Evolutionary conservation across 2,797 vertebrate species (phyloP).

Genomic region (Clarias laeviceps): DNA sequence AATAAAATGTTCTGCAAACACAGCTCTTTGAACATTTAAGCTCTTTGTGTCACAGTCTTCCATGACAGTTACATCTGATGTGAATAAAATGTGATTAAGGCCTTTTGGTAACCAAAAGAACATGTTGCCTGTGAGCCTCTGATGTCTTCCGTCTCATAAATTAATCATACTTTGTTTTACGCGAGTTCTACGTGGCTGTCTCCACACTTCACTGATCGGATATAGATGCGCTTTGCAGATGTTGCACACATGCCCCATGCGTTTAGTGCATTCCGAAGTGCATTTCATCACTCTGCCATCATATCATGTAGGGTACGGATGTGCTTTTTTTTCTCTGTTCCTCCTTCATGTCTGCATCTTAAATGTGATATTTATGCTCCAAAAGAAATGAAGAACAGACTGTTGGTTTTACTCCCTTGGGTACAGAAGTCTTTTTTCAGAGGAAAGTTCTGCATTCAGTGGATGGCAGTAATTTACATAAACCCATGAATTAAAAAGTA

Average conservation of each 20-base stretch:
- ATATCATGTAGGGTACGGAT: constrained; percentile 42
- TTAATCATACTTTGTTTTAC: constrained; percentile 31
- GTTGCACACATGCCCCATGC: constrained; percentile 33
- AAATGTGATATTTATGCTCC: constrained; percentile 41
- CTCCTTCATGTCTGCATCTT: constrained; percentile 37
- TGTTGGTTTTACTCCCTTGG: constrained; percentile 37
- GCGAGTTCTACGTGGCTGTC: constrained; percentile 27
- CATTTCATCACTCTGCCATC: constrained; percentile 43
- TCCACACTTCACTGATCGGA: constrained; percentile 10
- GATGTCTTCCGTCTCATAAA: constrained; percentile 17
- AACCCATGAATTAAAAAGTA: constrained; percentile 40
- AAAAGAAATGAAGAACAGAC: constrained; percentile 49
- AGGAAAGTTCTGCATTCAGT: constrained; percentile 38
- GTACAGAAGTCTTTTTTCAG: constrained; percentile 38
- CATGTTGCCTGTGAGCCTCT: background rate
- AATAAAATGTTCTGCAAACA: background rate
- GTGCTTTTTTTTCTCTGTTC: constrained; percentile 11
- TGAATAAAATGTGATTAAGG: constrained; percentile 28
- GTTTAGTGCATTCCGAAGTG: constrained; percentile 33
- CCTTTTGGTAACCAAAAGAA: constrained; percentile 21
- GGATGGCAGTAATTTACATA: constrained; percentile 43
- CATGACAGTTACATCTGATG: constrained; percentile 22
- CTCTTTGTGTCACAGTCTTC: background rate
- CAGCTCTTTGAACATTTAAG: background rate
- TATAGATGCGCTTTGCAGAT: constrained; percentile 43